Base-by-base conservation (phyloP, 2,797 vertebrate genomes). In the Hydrocynus forskahlii region DNA sequence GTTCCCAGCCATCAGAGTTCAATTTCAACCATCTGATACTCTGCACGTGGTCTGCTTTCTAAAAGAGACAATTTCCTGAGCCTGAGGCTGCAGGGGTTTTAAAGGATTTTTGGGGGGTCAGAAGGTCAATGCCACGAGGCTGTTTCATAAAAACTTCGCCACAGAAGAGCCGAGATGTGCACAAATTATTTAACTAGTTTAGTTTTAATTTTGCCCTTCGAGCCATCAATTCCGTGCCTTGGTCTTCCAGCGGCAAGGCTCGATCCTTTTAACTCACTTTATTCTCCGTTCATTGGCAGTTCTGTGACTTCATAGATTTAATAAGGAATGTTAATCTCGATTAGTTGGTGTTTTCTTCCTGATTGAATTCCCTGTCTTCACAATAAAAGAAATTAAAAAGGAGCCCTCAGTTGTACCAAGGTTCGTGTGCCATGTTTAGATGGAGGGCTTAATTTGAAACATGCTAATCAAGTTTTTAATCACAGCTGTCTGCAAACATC, bases 21-120 rank as follows among this genome's bases (percentile, higher is more conserved):
- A 63, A 55, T 72, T 83, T 86, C 68, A 29, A 19, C 52, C 52
- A 78, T 66, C 68, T 74, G 62, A 77, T 82, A 63, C 43, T 69
- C 23, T 54, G 76, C 7, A 13, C 55, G 29, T 4, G 45, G 23
- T 68, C 4, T 9, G 10, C 7, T 45, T 71, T 80, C 52, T 40
- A 75, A 81, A 71, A 35, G 16, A 79, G 72, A 66, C 13, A 17
- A n/a, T 76, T 79, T 64, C 78, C 76, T 63, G 12, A 57, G 60
- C 29, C 60, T 55, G 25, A 43, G 10, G 25, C 40, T 59, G 19
- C 6, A 38, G 4, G 7, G 16, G 0, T 16, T 69, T 59, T 60
- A 17, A 45, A 57, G 17, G 40, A 23, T 55, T 76, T 40, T 68
- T 67, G 48, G 1, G 21, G 45, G 52, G 70, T 83, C 73, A 74